Base-by-base conservation (phyloP, 1,140 invertebrate species). In the Centruroides vittatus region DNA sequence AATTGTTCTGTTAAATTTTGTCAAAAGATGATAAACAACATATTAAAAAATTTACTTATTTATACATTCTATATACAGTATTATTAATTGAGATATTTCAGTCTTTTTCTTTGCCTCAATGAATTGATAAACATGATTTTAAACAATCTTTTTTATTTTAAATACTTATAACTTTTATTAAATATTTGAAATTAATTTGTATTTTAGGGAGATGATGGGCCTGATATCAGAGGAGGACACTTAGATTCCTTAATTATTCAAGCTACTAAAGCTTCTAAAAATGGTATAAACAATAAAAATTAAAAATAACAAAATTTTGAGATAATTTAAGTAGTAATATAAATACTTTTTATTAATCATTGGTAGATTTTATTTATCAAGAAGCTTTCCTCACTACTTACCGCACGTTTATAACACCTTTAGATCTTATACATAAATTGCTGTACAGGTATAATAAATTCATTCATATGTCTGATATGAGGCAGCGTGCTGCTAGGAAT, bases 311-410 rank as follows among this genome's bases (percentile, higher is more conserved):
- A 23, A 23, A 23, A 23, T 23, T 23, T 23, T 23, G 23, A n/a
- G n/a, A n/a, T 23, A 1, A 23, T 23, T 23, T 23, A 23, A 23
- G 23, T 23, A 23, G 23, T 23, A 23, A 23, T 23, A 23, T 2
- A 23, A 23, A 23, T 23, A 23, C 2, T 23, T 23, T 23, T 23
- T 23, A 23, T 23, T 41, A 41, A 41, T 41, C 55, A 41, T 55
- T 73, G 75, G 50, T 78, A 90, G 90, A 92, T 76, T 90, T 91
- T 73, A 80, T 89, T 71, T 97, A 93, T 77, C 90, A 94, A 80
- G 93, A 97, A 79, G 93, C 93, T 48, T 98, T 98, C 75, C 80
- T 98, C 65, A 92, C 91, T 35, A 98, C 93, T 50, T 98, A 97
- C 75, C 81, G 94, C 67, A 97, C 93, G 60, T 96, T 97, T 76